phyloP scores from a whole-genome alignment of 2,888 invertebrate species.

The Volucella inanis region DNA sequence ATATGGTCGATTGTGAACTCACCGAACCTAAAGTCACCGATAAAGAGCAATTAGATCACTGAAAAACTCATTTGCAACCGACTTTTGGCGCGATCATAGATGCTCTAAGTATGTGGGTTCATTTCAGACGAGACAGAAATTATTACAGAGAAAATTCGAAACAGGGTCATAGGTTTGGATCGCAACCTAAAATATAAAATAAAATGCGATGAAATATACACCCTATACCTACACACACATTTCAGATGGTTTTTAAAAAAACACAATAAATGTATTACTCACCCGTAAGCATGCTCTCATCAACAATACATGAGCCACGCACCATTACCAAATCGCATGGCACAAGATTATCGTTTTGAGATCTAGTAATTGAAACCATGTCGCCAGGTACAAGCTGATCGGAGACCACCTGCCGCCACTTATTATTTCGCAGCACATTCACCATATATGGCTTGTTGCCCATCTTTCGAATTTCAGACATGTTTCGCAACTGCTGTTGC shows the following conservation, averaged over 20 bases:
- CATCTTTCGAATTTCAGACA: slow-evolving; percentile 99
- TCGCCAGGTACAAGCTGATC: slow-evolving; percentile 98
- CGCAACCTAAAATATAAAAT: not conserved
- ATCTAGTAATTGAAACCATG: slow-evolving; percentile 95
- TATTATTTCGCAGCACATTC: slow-evolving; percentile 93
- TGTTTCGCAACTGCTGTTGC: slow-evolving; percentile 98
- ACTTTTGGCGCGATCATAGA: too few relatives aligned
- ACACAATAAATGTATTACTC: slow-evolving; percentile 85
- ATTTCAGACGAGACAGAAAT: too few relatives aligned
- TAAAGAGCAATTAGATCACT: too few relatives aligned
- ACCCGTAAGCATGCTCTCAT: slow-evolving; percentile 99
- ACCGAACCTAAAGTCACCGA: too few relatives aligned
- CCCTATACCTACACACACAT: not conserved
- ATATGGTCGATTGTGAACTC: too few relatives aligned
- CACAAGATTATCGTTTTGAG: slow-evolving; percentile 94
- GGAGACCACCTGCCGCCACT: slow-evolving; percentile 93
- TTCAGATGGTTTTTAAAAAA: not conserved
- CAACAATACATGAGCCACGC: slow-evolving; percentile 98
- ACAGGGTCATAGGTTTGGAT: not conserved
- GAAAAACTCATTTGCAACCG: too few relatives aligned
- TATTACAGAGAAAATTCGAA: too few relatives aligned
- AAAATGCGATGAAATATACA: not conserved
- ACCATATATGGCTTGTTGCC: slow-evolving; percentile 98
- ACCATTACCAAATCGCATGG: slow-evolving; percentile 98
- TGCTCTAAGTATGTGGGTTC: too few relatives aligned